Conservation (phyloP, 2,888 invertebrate genomes). For the Cephus pulcher region DNA sequence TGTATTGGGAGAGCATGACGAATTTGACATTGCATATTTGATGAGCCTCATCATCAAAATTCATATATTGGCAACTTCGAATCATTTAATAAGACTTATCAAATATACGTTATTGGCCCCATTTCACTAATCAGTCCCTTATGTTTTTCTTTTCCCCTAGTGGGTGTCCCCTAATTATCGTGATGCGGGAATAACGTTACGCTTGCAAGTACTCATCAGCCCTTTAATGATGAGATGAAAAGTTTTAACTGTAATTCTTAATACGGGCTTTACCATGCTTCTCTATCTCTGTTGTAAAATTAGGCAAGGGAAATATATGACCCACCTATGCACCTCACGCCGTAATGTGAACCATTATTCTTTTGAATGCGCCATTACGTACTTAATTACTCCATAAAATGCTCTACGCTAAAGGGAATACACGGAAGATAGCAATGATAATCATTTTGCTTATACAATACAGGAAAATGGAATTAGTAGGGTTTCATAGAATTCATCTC, state of each 20-base stretch:
- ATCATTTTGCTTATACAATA: neutral
- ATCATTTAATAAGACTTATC: neutral
- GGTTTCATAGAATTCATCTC: neutral
- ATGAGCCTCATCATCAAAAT: neutral
- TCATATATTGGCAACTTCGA: neutral
- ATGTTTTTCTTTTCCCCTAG: neutral
- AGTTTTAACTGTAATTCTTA: neutral
- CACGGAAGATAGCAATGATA: neutral
- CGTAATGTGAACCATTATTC: neutral
- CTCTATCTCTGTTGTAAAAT: neutral
- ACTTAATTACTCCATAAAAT: neutral
- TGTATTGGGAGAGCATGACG: neutral
- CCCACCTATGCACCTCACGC: neutral
- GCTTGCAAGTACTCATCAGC: neutral
- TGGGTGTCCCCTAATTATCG: neutral
- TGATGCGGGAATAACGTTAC: neutral
- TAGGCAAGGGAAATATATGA: neutral
- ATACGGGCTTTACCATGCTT: neutral
- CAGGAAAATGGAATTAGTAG: neutral
- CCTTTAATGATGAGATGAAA: neutral
- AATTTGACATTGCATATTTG: neutral
- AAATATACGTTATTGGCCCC: neutral
- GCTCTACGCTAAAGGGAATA: neutral
- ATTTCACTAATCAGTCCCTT: neutral
- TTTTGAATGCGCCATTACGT: neutral